A percentile compares a stretch with the other conserved stretches of the same genome.
Evolutionary conservation across 30 jellyfish, hydroid and myxozoan genomes (phyloP).

Genomic region (Morbakka virulenta): DNA sequence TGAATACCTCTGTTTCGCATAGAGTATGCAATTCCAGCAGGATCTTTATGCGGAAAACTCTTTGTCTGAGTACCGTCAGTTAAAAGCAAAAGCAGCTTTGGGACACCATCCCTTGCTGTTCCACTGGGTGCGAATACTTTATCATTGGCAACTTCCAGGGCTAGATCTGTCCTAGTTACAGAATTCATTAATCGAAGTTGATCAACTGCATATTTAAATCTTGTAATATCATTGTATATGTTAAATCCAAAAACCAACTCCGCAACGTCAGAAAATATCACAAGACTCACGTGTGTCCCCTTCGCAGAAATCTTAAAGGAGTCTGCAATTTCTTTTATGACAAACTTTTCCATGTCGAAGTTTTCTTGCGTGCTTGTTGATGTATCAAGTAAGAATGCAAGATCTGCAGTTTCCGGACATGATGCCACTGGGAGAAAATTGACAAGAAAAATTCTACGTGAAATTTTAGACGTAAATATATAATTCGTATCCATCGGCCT

Average conservation of each 20-base stretch:
- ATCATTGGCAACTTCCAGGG: slow-evolving; percentile 37
- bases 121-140: slow-evolving; percentile 12
- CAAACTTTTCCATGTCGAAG: background rate
- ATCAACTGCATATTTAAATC: slow-evolving; percentile 47
- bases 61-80: slow-evolving; percentile 75
- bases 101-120: slow-evolving; percentile 56
- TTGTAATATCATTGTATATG: slow-evolving; percentile 12
- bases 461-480: too few relatives aligned
- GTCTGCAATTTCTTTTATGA: slow-evolving; percentile 44
- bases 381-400: background rate
- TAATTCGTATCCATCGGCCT: too few relatives aligned
- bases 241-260: background rate
- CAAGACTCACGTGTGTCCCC: background rate
- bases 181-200: slow-evolving; percentile 41
- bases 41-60: slow-evolving; percentile 37
- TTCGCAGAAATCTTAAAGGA: slow-evolving; percentile 23
- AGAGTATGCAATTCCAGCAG: slow-evolving; percentile 3
- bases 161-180: slow-evolving; percentile 55
- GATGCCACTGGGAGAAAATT: background rate
- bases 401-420: background rate
- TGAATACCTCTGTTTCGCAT: slow-evolving; percentile 7
- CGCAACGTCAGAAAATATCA: background rate
- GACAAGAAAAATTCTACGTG: background rate
- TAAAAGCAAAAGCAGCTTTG: slow-evolving; percentile 38
- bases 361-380: background rate